Evolutionary conservation across 2,113 vertebrate species (phyloP).

Genomic region (Leuciscus idus): DNA sequence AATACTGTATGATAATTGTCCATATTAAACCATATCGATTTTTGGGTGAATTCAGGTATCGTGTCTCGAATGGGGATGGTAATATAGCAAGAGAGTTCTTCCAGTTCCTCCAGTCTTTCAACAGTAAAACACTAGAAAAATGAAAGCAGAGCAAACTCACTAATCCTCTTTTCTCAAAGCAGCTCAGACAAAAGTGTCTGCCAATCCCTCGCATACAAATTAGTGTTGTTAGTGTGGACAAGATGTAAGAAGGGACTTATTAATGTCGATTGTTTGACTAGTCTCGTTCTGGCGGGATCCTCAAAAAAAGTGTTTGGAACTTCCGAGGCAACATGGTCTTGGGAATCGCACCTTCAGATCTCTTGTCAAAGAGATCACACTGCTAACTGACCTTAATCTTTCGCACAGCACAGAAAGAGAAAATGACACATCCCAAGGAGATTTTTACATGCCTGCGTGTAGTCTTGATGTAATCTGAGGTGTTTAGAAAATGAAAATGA

Average conservation of each 20-base stretch:
- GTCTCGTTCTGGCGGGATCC: constrained; percentile 33
- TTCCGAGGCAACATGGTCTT: constrained; percentile 58
- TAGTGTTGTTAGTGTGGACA: constrained; percentile 67
- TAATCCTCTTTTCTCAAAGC: constrained; percentile 66
- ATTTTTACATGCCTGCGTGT: constrained; percentile 22
- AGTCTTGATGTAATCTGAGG: constrained; percentile 60
- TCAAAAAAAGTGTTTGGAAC: constrained; percentile 61
- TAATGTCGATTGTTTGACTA: constrained; percentile 42
- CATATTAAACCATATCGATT: too few species aligned
- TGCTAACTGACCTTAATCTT: constrained; percentile 66
- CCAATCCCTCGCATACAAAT: constrained; percentile 66
- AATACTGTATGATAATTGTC: too few species aligned
- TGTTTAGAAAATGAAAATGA: constrained; percentile 59
- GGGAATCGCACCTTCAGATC: constrained; percentile 51
- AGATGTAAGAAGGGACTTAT: constrained; percentile 53
- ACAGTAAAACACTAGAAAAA: constrained; percentile 60
- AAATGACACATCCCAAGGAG: constrained; percentile 42
- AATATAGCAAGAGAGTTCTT: too few species aligned
- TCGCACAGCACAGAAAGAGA: constrained; percentile 52
- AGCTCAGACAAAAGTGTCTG: constrained; percentile 65
- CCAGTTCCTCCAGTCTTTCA: too few species aligned
- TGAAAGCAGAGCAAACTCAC: constrained; percentile 64
- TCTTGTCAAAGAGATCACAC: constrained; percentile 64
- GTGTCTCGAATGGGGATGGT: too few species aligned
- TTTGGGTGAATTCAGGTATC: too few species aligned